Evolutionary conservation across 2,888 invertebrate species (phyloP).

Genomic region (Panorpa germanica): DNA sequence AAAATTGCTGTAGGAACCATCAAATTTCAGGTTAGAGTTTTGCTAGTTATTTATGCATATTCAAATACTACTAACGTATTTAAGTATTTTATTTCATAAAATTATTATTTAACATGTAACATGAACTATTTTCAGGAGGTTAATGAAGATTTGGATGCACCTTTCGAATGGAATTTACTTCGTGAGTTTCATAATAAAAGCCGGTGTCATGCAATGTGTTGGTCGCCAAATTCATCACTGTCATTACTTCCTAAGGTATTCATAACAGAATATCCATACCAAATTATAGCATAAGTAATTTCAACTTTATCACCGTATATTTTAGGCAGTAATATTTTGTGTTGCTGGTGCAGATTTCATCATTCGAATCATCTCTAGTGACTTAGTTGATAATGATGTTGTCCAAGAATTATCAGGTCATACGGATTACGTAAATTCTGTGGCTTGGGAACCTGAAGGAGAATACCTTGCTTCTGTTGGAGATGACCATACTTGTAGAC

Average conservation of each 20-base stretch:
- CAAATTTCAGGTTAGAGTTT: slow-evolving; percentile 30
- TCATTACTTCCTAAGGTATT: slow-evolving; percentile 35
- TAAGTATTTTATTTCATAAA: slow-evolving; percentile 6
- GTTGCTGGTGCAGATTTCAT: slow-evolving; percentile 35
- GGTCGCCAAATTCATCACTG: slow-evolving; percentile 42
- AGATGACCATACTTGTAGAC: slow-evolving; percentile 53
- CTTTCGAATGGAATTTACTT: slow-evolving; percentile 30
- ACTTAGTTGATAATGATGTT: slow-evolving; percentile 27
- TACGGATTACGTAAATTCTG: slow-evolving; percentile 45
- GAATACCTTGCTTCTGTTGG: slow-evolving; percentile 51
- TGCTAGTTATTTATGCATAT: slow-evolving; percentile 8
- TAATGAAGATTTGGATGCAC: slow-evolving; percentile 27
- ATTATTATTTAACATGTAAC: slow-evolving; percentile 14
- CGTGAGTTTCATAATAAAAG: slow-evolving; percentile 33
- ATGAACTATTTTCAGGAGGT: slow-evolving; percentile 23
- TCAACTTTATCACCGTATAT: no score
- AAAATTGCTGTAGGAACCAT: slow-evolving; percentile 34
- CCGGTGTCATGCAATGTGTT: slow-evolving; percentile 32
- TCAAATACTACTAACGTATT: slow-evolving; percentile 8
- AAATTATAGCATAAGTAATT: no score
- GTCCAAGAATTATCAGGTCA: slow-evolving; percentile 31
- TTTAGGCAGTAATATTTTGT: slow-evolving; percentile 19
- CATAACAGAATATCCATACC: no score
- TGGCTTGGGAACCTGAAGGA: slow-evolving; percentile 49
- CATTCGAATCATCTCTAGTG: slow-evolving; percentile 32